A percentile compares a stretch with the other conserved stretches of the same genome.
phyloP scores from a whole-genome alignment of 2,888 invertebrate genomes.

The Sicus ferrugineus region DNA sequence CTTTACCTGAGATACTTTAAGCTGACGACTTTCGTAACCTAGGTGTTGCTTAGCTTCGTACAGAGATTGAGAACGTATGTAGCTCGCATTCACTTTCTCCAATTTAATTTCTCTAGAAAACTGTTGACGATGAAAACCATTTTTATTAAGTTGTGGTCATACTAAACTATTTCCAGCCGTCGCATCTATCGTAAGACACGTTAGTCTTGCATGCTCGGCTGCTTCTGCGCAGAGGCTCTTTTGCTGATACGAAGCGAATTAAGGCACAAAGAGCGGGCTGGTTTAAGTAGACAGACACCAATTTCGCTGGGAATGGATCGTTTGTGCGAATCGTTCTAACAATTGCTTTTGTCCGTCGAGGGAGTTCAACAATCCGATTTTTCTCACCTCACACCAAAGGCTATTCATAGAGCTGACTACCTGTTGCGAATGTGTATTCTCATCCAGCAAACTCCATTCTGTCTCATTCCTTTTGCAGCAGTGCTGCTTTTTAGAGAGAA shows the following conservation, averaged over 20 bases:
- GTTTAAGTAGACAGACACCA: not conserved
- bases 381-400: not conserved
- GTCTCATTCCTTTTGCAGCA: too few species aligned
- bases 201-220: conserved; percentile 22
- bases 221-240: conserved; percentile 9
- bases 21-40: not conserved
- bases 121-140: conserved; percentile 47
- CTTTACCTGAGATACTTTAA: not conserved
- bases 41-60: not conserved
- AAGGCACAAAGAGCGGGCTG: conserved; percentile 24
- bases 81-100: conserved; percentile 55
- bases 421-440: too few species aligned
- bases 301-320: not conserved
- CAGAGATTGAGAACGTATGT: not conserved
- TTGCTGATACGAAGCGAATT: conserved; percentile 15
- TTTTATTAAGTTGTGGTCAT: conserved; percentile 36
- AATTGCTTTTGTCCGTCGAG: not conserved
- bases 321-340: conserved; percentile 1
- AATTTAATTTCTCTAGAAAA: conserved; percentile 55
- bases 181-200: conserved; percentile 16
- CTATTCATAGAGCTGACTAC: too few species aligned
- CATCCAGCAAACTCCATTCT: too few species aligned
- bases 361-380: not conserved
- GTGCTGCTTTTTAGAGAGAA: too few species aligned
- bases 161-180: not conserved